Conservation (phyloP, 2,797 vertebrate species). For the Tympanoctomys barrerae region DNA sequence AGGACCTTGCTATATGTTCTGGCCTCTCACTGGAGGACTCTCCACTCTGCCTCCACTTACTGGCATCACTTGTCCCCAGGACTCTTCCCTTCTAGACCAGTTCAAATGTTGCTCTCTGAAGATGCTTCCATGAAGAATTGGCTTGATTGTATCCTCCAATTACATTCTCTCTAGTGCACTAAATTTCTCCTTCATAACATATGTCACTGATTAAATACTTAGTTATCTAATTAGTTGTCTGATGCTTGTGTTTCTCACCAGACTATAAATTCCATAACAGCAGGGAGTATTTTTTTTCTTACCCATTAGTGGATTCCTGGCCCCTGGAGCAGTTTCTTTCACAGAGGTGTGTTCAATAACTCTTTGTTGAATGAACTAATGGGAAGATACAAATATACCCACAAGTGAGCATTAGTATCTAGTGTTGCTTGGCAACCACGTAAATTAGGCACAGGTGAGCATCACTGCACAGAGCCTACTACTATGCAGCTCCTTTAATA, state of each 20-base stretch:
- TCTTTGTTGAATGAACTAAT: conserved; percentile 25
- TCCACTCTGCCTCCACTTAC: background rate
- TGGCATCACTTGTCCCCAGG: background rate
- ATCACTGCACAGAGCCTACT: background rate
- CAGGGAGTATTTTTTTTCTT: background rate
- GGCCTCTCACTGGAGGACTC: background rate
- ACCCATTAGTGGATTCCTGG: background rate
- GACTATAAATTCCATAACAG: background rate
- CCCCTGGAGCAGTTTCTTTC: background rate
- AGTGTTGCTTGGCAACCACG: background rate
- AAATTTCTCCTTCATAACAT: background rate
- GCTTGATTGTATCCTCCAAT: background rate
- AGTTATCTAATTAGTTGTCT: background rate
- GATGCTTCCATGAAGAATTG: background rate
- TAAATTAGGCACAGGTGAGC: background rate
- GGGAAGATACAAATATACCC: background rate
- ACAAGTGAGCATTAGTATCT: background rate
- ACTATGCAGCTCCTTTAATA: background rate
- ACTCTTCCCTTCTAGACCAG: background rate
- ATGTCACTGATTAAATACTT: background rate
- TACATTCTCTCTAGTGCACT: background rate
- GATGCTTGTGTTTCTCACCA: background rate
- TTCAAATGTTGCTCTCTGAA: background rate
- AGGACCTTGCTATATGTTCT: background rate
- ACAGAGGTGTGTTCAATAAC: background rate